These are phyloP conservation scores for Hymenopus coronatus DNA, from an alignment of 2,888 invertebrate species.

Conservation along the genomic window DNA sequence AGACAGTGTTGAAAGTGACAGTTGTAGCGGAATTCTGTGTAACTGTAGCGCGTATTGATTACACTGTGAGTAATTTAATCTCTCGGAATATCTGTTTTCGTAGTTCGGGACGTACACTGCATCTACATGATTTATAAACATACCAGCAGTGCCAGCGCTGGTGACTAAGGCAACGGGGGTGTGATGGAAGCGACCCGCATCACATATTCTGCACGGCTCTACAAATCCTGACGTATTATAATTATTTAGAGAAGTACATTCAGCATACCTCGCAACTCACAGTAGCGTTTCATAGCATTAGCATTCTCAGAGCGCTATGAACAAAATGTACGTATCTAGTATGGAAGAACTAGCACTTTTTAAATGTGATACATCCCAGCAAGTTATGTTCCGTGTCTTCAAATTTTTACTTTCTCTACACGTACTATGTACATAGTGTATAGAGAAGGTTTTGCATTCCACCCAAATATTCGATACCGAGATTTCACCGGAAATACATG, in stretches of 20 bases:
- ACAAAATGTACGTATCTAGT: too few species aligned
- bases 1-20: neutral
- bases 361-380: too few species aligned
- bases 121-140: neutral
- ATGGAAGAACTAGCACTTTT: too few species aligned
- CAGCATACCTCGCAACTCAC: neutral
- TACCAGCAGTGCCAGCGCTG: neutral
- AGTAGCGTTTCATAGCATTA: neutral
- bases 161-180: neutral
- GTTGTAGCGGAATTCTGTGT: neutral
- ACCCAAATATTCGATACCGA: too few species aligned
- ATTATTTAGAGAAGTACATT: neutral
- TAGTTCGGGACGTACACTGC: neutral
- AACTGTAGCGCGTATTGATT: neutral
- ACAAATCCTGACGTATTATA: neutral
- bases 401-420: too few species aligned
- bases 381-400: too few species aligned
- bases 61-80: neutral
- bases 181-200: neutral
- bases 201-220: neutral
- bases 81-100: neutral
- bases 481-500: too few species aligned
- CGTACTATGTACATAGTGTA: too few species aligned
- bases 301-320: neutral
- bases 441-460: too few species aligned